Percentiles rank a stretch among this genome's conserved stretches.
Evolutionary conservation across 2,888 invertebrate species (phyloP).

Genomic region (Megaustenia siamemsis): DNA sequence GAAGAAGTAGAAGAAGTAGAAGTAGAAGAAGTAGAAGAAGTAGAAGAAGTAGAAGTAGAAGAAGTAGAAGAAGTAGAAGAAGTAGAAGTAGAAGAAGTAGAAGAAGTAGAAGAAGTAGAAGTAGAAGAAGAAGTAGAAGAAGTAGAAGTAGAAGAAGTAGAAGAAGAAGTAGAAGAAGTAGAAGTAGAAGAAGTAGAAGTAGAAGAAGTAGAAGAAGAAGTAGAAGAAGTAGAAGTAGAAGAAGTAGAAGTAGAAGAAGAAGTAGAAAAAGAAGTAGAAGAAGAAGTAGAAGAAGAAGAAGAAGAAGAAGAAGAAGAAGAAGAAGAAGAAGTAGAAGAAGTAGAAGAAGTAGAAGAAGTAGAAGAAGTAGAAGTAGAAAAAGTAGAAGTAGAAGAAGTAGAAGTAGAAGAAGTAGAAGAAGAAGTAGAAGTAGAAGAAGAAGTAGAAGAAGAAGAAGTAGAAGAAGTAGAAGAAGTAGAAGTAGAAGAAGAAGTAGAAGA

Average conservation of each 20-base stretch:
- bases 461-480: constrained; percentile 9
- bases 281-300: constrained; percentile 22
- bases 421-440: constrained; percentile 10
- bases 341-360: constrained; percentile 4
- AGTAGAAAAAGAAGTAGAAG: constrained; percentile 21
- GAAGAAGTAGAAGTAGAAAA: constrained; percentile 14
- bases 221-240: too few relatives aligned
- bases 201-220: too few relatives aligned
- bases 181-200: too few relatives aligned
- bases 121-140: too few relatives aligned
- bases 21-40: background rate
- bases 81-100: background rate
- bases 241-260: constrained; percentile 29
- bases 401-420: constrained; percentile 1
- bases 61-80: background rate
- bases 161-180: too few relatives aligned
- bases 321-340: constrained; percentile 15
- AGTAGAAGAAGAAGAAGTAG: constrained; percentile 1
- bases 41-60: background rate
- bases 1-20: background rate
- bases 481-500: background rate
- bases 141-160: background rate
- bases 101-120: background rate
- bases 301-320: constrained; percentile 24
- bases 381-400: background rate